Base-by-base conservation (phyloP, 2,113 vertebrate genomes). In the Sprattus sprattus region DNA sequence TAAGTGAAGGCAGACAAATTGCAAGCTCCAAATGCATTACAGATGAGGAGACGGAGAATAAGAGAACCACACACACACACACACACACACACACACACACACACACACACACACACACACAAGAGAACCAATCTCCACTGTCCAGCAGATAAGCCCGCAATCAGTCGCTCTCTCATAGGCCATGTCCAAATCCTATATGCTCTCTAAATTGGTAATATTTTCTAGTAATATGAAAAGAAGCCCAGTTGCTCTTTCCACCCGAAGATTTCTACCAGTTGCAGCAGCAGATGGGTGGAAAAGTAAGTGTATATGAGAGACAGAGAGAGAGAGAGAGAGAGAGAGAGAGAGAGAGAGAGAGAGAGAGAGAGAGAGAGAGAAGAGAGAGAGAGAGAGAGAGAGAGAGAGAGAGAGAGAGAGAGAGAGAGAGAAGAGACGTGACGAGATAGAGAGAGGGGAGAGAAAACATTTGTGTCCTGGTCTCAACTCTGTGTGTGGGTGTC, bases 1-100 rank as follows among this genome's bases (percentile, higher is more conserved):
- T 78, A 84, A 22, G 47, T 46, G 13, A 71, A 88, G n/a, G 85
- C 87, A 67, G 80, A 75, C 87, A 84, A 84, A 86, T 83, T 67
- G 45, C 15, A 39, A 16, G 25, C 81, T 85, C 45, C n/a, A 81
- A 52, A 67, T 83, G 84, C 82, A 83, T 85, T 85, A 82, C 44
- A 81, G 81, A 64, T 54, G 83, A 25, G 60, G 44, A 71, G 60
- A 86, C 60, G 54, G 39, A 32, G 28, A 84, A 67, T 47, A 81
- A 44, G 50, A 85, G 44, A 87, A 50, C 39, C 50, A 44, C n/a
- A n/a, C n/a, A n/a, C n/a, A n/a, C n/a, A n/a, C n/a, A n/a, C n/a
- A n/a, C n/a, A n/a, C n/a, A n/a, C n/a, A n/a, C n/a, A n/a, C n/a
- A n/a, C n/a, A n/a, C n/a, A n/a, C n/a, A n/a, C n/a, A n/a, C n/a